Evolutionary conservation across 2,888 invertebrate species (phyloP).

Genomic region (Eledona agricola): DNA sequence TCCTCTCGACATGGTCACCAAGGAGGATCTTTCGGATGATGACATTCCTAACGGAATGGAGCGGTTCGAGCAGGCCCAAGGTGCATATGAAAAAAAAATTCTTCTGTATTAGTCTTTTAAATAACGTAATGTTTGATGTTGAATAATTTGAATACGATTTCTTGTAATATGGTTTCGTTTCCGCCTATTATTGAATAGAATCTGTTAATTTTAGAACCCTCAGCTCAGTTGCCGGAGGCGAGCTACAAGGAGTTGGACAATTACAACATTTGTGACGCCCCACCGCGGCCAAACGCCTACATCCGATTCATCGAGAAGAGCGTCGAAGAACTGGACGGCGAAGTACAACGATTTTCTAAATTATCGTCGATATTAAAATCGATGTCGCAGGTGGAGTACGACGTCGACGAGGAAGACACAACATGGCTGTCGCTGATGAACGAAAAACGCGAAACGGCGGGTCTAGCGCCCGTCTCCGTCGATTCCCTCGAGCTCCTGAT

Average conservation of each 20-base stretch:
- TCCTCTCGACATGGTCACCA: conserved; percentile 73
- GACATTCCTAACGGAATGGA: conserved; percentile 49
- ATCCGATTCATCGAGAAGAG: conserved; percentile 95
- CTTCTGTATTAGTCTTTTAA: conserved; percentile 1
- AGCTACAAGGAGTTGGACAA: conserved; percentile 75
- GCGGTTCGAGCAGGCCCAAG: conserved; percentile 21
- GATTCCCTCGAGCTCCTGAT: conserved; percentile 94
- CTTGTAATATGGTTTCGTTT: too few species aligned
- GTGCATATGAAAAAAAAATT: conserved; percentile 4
- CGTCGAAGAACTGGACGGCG: conserved; percentile 92
- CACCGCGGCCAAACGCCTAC: conserved; percentile 85
- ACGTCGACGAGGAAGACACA: conserved; percentile 97
- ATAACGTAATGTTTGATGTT: conserved; percentile 1
- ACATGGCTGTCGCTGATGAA: conserved; percentile 94
- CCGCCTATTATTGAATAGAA: too few species aligned
- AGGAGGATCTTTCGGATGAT: conserved; percentile 68
- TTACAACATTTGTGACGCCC: conserved; percentile 84
- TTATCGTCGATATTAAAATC: too few species aligned
- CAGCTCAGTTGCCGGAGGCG: conserved; percentile 74
- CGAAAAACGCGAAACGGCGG: conserved; percentile 77
- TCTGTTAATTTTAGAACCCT: conserved; percentile 45
- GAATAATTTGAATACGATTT: too few species aligned
- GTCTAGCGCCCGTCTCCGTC: conserved; percentile 80
- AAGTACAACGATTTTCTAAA: conserved; percentile 55
- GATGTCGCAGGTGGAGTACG: conserved; percentile 79